Evolutionary conservation across 2,113 vertebrate species (phyloP).

Genomic region (Marmota monax): DNA sequence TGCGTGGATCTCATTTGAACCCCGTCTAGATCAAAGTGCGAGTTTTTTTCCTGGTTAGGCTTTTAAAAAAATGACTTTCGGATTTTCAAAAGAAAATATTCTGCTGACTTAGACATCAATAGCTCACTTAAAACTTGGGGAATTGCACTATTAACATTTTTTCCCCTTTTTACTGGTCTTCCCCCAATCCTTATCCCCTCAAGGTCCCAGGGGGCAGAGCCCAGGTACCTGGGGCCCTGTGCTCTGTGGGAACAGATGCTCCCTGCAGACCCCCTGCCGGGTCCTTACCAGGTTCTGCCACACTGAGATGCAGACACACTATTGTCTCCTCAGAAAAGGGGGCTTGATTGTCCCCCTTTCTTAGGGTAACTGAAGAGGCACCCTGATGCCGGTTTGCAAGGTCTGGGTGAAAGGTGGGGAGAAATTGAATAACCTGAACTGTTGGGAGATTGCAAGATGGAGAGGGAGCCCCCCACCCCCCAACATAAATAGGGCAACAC

Average conservation of each 20-base stretch:
- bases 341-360: neutral
- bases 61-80: conserved; percentile 84
- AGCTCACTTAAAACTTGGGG: conserved; percentile 86
- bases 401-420: neutral
- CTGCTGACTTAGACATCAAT: conserved; percentile 88
- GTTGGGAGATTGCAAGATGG: neutral
- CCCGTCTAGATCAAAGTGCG: conserved; percentile 88
- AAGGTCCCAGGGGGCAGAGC: neutral
- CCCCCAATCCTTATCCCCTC: neutral
- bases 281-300: neutral
- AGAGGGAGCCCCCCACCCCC: neutral
- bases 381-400: conserved; percentile 56
- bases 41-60: conserved; percentile 85
- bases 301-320: neutral
- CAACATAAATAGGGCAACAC: conserved; percentile 73
- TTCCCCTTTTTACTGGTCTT: conserved; percentile 48
- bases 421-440: conserved; percentile 45
- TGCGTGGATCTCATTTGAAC: conserved; percentile 86
- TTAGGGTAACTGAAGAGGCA: neutral
- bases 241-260: neutral
- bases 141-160: conserved; percentile 87
- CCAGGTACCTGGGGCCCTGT: neutral
- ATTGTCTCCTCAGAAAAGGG: neutral
- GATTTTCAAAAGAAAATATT: conserved; percentile 89
- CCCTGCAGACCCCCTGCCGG: neutral